phyloP scores from a whole-genome alignment of 2,113 vertebrate genomes.

The Etheostoma cragini region DNA sequence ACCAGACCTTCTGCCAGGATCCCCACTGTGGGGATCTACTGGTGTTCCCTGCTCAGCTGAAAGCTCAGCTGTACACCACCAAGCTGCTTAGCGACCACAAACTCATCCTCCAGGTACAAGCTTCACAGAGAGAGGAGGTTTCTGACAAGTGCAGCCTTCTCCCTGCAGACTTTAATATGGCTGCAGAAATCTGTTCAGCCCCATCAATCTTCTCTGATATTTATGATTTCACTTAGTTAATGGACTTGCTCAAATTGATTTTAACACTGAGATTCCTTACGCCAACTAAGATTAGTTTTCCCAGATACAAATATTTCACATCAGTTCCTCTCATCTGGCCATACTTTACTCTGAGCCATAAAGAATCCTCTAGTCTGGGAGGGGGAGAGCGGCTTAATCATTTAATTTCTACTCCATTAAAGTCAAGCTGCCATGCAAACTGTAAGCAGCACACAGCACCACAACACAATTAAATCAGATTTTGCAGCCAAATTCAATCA shows the following conservation, averaged over 20 bases:
- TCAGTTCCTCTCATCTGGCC: conserved; percentile 26
- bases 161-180: conserved; percentile 18
- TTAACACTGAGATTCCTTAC: conserved; percentile 37
- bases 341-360: conserved; percentile 45
- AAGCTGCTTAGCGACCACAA: conserved; percentile 85
- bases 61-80: conserved; percentile 83
- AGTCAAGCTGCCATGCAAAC: conserved; percentile 57
- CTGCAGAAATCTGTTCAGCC: conserved; percentile 6
- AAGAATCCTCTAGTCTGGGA: conserved; percentile 42
- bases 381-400: conserved; percentile 45
- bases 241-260: conserved; percentile 56
- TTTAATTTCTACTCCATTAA: conserved; percentile 65
- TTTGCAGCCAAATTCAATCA: conserved; percentile 62
- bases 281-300: conserved; percentile 63
- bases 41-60: conserved; percentile 88
- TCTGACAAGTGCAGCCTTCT: conserved; percentile 15
- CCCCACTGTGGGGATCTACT: conserved; percentile 88
- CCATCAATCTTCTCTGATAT: conserved; percentile 40
- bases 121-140: background rate
- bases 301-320: conserved; percentile 61
- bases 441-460: conserved; percentile 30
- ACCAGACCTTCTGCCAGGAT: conserved; percentile 87
- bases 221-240: conserved; percentile 47
- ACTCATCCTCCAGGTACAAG: conserved; percentile 90
- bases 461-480: conserved; percentile 64